Percentiles rank a stretch among this genome's conserved stretches.
phyloP scores from a whole-genome alignment of 37 sponge, comb jelly and placozoan genomes.

The Oscarella lobularis region DNA sequence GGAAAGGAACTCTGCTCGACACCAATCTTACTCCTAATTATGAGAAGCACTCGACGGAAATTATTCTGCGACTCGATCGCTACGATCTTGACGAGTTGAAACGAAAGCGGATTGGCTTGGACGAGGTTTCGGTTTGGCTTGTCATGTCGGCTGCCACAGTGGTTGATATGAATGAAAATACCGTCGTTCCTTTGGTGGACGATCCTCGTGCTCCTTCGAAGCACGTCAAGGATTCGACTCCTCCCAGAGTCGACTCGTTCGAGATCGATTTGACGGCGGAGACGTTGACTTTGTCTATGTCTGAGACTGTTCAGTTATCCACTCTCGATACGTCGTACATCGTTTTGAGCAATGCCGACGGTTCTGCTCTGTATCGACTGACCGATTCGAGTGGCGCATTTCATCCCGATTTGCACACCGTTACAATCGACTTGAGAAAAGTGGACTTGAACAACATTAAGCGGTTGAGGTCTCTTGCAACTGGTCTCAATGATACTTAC shows the following conservation, averaged over 20 bases:
- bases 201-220: conserved; percentile 24
- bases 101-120: conserved; percentile 37
- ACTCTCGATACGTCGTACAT: conserved; percentile 4
- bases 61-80: conserved; percentile 14
- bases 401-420: background rate
- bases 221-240: conserved; percentile 35
- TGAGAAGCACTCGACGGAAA: conserved; percentile 18
- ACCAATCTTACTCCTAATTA: background rate
- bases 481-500: background rate
- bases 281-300: conserved; percentile 36
- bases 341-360: background rate
- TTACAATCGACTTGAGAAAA: background rate
- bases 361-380: background rate
- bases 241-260: conserved; percentile 35
- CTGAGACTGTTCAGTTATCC: conserved; percentile 62
- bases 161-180: conserved; percentile 65
- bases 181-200: conserved; percentile 29
- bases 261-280: conserved; percentile 42
- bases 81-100: conserved; percentile 78
- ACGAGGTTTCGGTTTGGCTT: conserved; percentile 31
- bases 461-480: background rate
- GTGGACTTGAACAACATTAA: background rate
- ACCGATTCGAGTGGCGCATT: background rate
- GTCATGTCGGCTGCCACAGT: conserved; percentile 32
- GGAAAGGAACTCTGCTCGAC: background rate